A percentile compares a stretch with the other conserved stretches of the same genome.
Conservation (phyloP, 2,888 invertebrate species). For the Tridacna crocea region DNA sequence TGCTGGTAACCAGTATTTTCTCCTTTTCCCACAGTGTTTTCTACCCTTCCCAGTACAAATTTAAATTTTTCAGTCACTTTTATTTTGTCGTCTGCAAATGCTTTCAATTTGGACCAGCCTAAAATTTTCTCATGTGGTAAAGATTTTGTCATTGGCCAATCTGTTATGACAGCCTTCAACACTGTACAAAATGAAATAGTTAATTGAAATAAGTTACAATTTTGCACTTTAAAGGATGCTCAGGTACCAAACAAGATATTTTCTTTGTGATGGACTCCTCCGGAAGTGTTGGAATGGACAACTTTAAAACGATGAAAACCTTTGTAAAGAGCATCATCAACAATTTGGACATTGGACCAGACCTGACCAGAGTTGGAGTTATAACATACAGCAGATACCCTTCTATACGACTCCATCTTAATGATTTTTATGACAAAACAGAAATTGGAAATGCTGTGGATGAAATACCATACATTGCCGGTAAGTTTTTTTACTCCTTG, state of each 20-base stretch:
- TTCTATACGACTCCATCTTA: conserved; percentile 53
- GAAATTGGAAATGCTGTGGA: conserved; percentile 54
- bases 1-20: conserved; percentile 7
- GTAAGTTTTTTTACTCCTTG: conserved; percentile 16
- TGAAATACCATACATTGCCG: conserved; percentile 41
- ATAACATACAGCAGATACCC: conserved; percentile 66
- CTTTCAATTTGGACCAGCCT: not conserved
- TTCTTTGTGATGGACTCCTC: conserved; percentile 72
- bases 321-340: conserved; percentile 66
- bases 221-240: conserved; percentile 56
- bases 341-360: conserved; percentile 64
- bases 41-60: not conserved
- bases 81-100: not conserved
- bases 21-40: not conserved
- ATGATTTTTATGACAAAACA: conserved; percentile 42
- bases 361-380: conserved; percentile 64
- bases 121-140: not conserved
- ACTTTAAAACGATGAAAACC: conserved; percentile 69
- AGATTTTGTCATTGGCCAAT: not conserved
- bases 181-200: not conserved
- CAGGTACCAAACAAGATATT: conserved; percentile 66
- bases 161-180: not conserved
- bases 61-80: not conserved
- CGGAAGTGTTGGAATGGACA: conserved; percentile 72
- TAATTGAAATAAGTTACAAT: not conserved